A percentile compares a stretch with the other conserved stretches of the same genome.
These are phyloP conservation scores for Oligia strigilis DNA, from an alignment of 2,888 invertebrate species.

Conservation along the genomic window DNA sequence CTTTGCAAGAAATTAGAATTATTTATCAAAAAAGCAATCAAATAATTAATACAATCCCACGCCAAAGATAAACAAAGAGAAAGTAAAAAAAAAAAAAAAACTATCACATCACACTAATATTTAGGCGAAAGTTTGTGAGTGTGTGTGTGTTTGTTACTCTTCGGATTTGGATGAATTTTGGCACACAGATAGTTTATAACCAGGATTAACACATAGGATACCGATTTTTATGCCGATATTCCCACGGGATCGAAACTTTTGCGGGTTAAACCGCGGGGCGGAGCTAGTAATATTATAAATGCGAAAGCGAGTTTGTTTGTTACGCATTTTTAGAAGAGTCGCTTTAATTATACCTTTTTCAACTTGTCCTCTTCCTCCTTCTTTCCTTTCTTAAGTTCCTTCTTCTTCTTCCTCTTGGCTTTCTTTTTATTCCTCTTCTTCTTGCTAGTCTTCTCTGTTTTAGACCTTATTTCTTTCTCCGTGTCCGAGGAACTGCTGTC, in stretches of 20 bases:
- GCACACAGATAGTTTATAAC: too few relatives aligned
- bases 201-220: too few relatives aligned
- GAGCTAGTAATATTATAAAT: background rate
- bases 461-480: slow-evolving; percentile 80
- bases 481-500: slow-evolving; percentile 85
- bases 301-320: background rate
- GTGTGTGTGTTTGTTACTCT: too few relatives aligned
- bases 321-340: background rate
- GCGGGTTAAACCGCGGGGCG: too few relatives aligned
- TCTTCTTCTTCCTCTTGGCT: slow-evolving; percentile 86
- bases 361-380: slow-evolving; percentile 90
- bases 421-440: slow-evolving; percentile 90
- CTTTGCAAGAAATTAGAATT: background rate
- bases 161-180: background rate
- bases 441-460: slow-evolving; percentile 87
- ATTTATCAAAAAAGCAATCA: too few relatives aligned
- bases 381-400: slow-evolving; percentile 85
- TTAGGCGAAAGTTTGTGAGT: background rate
- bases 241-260: too few relatives aligned
- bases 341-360: slow-evolving; percentile 81
- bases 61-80: too few relatives aligned
- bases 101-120: background rate
- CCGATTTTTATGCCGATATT: too few relatives aligned
- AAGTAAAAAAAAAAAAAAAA: too few relatives aligned
- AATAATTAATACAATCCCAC: too few relatives aligned